Conservation (phyloP, 2,797 vertebrate genomes). For the Chanos chanos region DNA sequence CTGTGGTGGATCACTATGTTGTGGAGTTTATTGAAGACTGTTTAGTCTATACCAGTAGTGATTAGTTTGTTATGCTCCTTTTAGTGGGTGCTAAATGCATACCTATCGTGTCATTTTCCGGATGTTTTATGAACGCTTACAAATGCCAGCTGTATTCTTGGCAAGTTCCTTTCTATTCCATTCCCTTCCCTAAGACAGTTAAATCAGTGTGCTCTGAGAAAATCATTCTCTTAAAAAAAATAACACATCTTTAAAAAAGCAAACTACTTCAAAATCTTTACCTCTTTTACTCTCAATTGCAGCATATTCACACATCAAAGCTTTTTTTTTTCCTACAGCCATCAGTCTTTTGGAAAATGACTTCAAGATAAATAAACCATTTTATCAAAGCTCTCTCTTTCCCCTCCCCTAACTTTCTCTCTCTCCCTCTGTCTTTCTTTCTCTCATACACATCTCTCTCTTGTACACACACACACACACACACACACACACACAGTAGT, state of each 20-base stretch:
- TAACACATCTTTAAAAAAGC: background rate
- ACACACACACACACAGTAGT: constrained; percentile 2
- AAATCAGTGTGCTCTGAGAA: background rate
- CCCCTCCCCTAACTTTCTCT: too few species aligned
- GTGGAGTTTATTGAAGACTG: too few species aligned
- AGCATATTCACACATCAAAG: constrained; percentile 25
- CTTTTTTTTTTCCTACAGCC: constrained; percentile 28
- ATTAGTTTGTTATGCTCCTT: too few species aligned
- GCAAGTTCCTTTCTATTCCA: background rate
- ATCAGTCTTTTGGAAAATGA: constrained; percentile 31
- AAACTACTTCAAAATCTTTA: background rate
- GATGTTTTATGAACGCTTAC: constrained; percentile 10
- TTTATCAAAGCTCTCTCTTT: constrained; percentile 27
- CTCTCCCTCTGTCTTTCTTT: too few species aligned
- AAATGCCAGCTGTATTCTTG: background rate
- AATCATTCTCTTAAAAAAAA: background rate
- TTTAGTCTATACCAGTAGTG: too few species aligned
- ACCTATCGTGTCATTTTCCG: background rate
- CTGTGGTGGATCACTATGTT: too few species aligned
- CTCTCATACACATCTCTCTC: background rate
- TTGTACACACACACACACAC: background rate
- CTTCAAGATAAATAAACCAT: constrained; percentile 37
- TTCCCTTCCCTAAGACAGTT: constrained; percentile 10
- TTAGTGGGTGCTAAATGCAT: too few species aligned
- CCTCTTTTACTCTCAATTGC: background rate